These are phyloP conservation scores for Idaea aversata DNA, from an alignment of 2,888 invertebrate species.

Conservation along the genomic window DNA sequence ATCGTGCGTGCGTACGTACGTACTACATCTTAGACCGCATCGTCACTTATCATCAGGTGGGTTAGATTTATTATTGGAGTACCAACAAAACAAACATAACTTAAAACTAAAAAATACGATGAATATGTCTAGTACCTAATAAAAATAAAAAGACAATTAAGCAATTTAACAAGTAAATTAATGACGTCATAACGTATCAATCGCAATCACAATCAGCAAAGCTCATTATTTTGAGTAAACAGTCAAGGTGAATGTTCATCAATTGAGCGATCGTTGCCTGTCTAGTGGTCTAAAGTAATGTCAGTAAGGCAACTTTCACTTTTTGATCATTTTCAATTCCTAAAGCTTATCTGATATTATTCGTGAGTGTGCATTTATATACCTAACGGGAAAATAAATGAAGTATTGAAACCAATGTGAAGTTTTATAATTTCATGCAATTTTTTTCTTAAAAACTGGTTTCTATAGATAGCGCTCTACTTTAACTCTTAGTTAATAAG, in stretches of 20 bases:
- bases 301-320: neutral
- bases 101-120: too few species aligned
- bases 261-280: constrained; percentile 18
- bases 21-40: too few species aligned
- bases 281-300: neutral
- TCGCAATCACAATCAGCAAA: constrained; percentile 26
- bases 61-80: too few species aligned
- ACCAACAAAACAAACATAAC: too few species aligned
- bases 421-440: too few species aligned
- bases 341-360: neutral
- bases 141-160: constrained; percentile 13
- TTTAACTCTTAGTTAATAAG: too few species aligned
- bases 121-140: constrained; percentile 4
- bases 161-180: constrained; percentile 5
- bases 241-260: constrained; percentile 22
- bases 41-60: too few species aligned
- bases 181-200: constrained; percentile 21
- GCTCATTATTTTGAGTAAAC: constrained; percentile 32
- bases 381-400: too few species aligned
- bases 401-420: too few species aligned
- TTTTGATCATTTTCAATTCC: neutral
- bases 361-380: neutral
- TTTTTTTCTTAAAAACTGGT: too few species aligned
- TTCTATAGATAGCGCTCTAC: too few species aligned
- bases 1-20: too few species aligned